phyloP scores from a whole-genome alignment of 2,888 invertebrate species.

The Agrenia bidenticulata region DNA sequence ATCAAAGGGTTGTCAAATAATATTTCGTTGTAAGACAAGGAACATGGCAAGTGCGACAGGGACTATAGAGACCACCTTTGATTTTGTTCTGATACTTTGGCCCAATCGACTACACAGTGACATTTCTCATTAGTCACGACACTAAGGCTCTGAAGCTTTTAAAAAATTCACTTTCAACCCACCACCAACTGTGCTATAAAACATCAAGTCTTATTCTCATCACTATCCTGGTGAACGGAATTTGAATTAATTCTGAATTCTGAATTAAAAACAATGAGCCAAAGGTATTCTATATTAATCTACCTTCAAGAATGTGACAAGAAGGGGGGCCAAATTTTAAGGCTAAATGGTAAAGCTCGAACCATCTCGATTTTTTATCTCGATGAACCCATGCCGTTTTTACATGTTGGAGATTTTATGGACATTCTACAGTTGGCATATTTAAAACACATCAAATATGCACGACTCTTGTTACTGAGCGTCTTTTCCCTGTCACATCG shows the following conservation, averaged over 20 bases:
- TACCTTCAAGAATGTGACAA: background rate
- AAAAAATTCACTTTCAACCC: background rate
- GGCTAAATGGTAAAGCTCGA: background rate
- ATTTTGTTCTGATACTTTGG: slow-evolving; percentile 13
- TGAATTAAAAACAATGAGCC: background rate
- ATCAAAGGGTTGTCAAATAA: too few species aligned
- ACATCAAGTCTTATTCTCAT: background rate
- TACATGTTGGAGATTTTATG: slow-evolving; percentile 1
- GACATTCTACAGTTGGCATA: too few species aligned
- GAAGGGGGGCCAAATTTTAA: slow-evolving; percentile 6
- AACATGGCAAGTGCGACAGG: slow-evolving; percentile 14
- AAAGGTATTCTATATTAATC: background rate
- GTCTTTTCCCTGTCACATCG: too few species aligned
- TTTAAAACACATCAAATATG: too few species aligned
- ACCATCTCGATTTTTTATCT: slow-evolving; percentile 1
- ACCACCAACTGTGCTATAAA: slow-evolving; percentile 1
- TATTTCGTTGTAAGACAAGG: background rate
- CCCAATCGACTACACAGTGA: slow-evolving; percentile 7
- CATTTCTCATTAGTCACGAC: slow-evolving; percentile 17
- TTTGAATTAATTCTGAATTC: too few species aligned
- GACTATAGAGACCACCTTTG: slow-evolving; percentile 8
- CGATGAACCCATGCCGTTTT: slow-evolving; percentile 1
- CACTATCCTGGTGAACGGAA: background rate
- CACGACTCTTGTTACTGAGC: too few species aligned
- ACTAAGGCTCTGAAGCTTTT: background rate